Evolutionary conservation across 2,113 vertebrate species (phyloP).

Genomic region (Caranx ignobilis): DNA sequence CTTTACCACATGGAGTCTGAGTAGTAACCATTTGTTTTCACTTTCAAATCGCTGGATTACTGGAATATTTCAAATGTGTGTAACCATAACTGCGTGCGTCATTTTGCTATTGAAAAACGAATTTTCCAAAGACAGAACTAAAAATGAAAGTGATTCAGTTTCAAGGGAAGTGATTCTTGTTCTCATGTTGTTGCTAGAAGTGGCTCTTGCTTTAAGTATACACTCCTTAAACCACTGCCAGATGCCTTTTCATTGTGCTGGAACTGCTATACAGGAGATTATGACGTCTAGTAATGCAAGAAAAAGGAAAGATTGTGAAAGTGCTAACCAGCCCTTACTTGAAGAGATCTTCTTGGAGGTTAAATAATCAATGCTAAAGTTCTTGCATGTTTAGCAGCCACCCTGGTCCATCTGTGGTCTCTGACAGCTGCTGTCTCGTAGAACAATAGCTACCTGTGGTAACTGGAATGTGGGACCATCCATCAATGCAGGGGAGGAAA

Average conservation of each 20-base stretch:
- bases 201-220: neutral
- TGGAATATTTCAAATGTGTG: neutral
- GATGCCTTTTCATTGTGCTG: constrained; percentile 18
- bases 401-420: neutral
- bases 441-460: constrained; percentile 1
- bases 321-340: constrained; percentile 44
- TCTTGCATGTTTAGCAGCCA: neutral
- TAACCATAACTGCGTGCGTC: too few relatives aligned
- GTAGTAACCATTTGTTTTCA: neutral
- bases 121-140: too few relatives aligned
- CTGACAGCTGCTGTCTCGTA: neutral
- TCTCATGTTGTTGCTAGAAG: neutral
- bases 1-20: neutral
- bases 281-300: neutral
- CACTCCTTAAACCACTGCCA: neutral
- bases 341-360: constrained; percentile 10
- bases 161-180: neutral
- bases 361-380: neutral
- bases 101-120: neutral
- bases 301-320: constrained; percentile 22
- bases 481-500: neutral
- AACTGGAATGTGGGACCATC: constrained; percentile 24
- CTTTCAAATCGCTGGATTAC: neutral
- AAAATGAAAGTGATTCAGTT: neutral
- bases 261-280: neutral